These are phyloP conservation scores for Plectrocnemia conspersa DNA, from an alignment of 1,140 invertebrate species.

Conservation along the genomic window DNA sequence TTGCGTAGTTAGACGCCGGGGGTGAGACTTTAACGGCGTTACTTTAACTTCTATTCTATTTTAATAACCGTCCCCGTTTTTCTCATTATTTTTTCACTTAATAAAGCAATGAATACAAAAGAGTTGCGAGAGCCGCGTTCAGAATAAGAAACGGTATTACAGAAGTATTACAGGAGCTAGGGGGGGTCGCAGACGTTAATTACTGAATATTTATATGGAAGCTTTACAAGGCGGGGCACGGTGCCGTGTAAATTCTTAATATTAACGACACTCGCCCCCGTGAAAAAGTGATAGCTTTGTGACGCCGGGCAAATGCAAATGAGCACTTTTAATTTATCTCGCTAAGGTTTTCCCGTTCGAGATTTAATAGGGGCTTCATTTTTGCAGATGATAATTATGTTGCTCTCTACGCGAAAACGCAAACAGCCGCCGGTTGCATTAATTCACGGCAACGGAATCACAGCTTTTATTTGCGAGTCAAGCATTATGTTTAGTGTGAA, in stretches of 20 bases:
- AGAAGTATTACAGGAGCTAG: no score
- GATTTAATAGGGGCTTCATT: conserved; percentile 15
- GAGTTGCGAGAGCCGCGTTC: conserved; percentile 3
- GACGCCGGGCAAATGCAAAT: conserved; percentile 28
- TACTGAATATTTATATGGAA: conserved; percentile 28
- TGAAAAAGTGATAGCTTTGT: conserved; percentile 26
- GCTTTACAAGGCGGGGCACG: conserved; percentile 11
- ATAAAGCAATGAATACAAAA: no score
- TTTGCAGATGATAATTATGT: conserved; percentile 10
- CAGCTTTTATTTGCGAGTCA: no score
- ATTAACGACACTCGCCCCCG: conserved; percentile 22
- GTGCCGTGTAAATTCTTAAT: conserved; percentile 16
- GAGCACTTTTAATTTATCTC: conserved; percentile 23
- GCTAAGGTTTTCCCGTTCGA: conserved; percentile 9
- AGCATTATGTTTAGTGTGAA: no score
- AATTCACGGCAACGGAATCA: not conserved
- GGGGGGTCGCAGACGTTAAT: no score
- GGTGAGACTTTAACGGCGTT: no score
- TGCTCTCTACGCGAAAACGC: not conserved
- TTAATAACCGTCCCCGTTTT: no score
- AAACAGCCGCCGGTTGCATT: not conserved
- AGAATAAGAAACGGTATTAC: no score
- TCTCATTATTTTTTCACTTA: no score
- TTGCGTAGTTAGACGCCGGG: no score
- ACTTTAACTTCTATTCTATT: no score